Base-by-base conservation (phyloP, 2,113 vertebrate species). In the Corvus moneduloides region DNA sequence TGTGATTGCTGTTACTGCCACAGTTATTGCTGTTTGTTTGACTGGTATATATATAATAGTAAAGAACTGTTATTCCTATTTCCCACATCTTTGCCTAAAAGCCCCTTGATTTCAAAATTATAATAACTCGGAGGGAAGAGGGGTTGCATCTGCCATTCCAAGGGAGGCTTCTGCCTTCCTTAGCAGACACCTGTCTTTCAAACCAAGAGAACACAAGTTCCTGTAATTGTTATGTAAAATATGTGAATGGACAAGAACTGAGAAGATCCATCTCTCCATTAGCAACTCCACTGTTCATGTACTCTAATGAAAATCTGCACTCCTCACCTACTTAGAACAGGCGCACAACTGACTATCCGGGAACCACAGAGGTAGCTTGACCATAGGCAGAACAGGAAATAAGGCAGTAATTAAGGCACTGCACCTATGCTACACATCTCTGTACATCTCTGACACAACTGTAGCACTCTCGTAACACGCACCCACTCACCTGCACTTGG, bases 361-460 rank as follows among this genome's bases (percentile, higher is more conserved):
- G 55, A 84, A 81, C 28, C 37, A 37, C 49, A 64, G 1, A 28
- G 17, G 16, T 18, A 62, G 10, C 24, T 26, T 27, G 55, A 46
- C 37, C 32, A 18, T 0, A 30, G 17, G 24, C 10, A 80, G n/a
- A 52, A 24, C 7, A 87, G 23, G 55, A 74, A 78, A 30, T 9
- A 58, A 74, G 27, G 23, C 9, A 62, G 21, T 90, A 93, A 52
- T 11, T 9, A 43, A 56, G 22, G 58, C 61, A 30, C 11, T 13
- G 13, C 4, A 14, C 18, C 44, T 33, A 24, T 0, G 1, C 32
- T 35, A 37, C 1, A 0, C 39, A 39, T 39, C 39, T 39, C 8
- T 67, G 35, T 14, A 27, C 28, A 52, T 19, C 23, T 55, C 22
- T 79, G 48, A 39, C n/a, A 58, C 22, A 24, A 44, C 33, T 52